Evolutionary conservation across 2,888 invertebrate genomes (phyloP), one percentile per base, ranked within the genome.

Genomic region (Drosophila trichaetosa): DNA sequence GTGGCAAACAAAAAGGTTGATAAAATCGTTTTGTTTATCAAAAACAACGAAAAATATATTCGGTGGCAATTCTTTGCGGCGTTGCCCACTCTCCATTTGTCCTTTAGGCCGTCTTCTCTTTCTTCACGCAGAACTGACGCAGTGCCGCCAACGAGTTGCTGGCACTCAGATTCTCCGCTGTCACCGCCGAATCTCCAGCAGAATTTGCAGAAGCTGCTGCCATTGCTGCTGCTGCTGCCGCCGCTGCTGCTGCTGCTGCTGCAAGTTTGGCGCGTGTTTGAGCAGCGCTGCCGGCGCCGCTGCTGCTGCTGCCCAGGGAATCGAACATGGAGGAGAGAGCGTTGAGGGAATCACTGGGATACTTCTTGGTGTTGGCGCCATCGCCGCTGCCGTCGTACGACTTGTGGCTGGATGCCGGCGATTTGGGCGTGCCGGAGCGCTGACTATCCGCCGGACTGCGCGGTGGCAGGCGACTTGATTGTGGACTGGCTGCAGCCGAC

Each of bases 121-220:
- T 98, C 94, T 98, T 98, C 94, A 99, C 98, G 94, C 99, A 98
- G 66, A 99, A 95, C 93, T 98, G 98, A 93, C 99, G 99, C 79
- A 99, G 94, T 38, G 98, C 98, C 57, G 98, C 98, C 82, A 99
- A 93, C 42, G 99, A 99, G 93, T 99, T 98, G 91, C 98, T 96
- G 42, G 91, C 91, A 67, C 87, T 90, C 31, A 92, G 90, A 80
- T 92, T 93, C 76, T 92, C 92, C 27, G 92, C 89, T 24, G 92
- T 89, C 4, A 87, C 80, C 49, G 90, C 79, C 7, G 78, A 16
- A 13, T 63, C 76, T 54, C 31, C 59, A 2, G 13, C 42, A 2
- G 69, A 40, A 4, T 16, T 16, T 24, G 16, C 46, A 1, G 18
- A 42, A 0, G 31, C 46, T 1, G 21, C 52, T 3, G 66, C 21